Conservation (phyloP, 2,888 invertebrate genomes). For the Pristionchus arcanus region DNA sequence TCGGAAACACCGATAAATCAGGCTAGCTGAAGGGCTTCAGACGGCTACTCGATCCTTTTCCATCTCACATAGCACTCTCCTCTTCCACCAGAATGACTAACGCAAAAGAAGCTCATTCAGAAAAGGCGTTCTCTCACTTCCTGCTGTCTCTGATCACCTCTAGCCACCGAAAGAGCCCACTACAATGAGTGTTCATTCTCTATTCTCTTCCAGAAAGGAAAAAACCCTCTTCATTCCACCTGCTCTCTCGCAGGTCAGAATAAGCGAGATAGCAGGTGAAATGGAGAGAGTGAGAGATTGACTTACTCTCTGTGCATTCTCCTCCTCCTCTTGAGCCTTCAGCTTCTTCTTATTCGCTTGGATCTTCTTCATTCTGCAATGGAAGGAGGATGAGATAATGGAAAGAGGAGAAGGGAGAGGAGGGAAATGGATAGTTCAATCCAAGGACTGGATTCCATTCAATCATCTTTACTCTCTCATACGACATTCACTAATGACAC, state of each 20-base stretch:
- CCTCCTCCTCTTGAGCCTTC: constrained; percentile 66
- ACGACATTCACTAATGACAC: not conserved
- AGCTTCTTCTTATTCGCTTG: constrained; percentile 79
- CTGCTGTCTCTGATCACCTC: not conserved
- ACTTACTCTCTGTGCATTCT: constrained; percentile 58
- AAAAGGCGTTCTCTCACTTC: not conserved
- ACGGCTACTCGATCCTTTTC: not conserved
- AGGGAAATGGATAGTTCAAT: not conserved
- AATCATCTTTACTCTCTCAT: not conserved
- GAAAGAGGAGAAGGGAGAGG: not conserved
- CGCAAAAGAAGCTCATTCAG: not conserved
- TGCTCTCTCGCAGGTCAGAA: not conserved
- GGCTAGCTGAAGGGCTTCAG: not conserved
- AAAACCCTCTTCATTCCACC: not conserved
- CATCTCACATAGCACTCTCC: not conserved
- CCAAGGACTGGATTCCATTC: constrained; percentile 23
- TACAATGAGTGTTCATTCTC: too few species aligned
- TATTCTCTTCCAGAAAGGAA: not conserved
- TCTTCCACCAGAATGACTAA: not conserved
- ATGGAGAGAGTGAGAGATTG: constrained; percentile 10
- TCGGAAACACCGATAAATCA: too few species aligned
- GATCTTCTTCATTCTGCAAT: constrained; percentile 78
- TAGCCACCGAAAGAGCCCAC: too few species aligned
- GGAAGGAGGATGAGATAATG: not conserved
- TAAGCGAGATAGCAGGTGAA: not conserved